Base-by-base conservation (phyloP, 2,113 vertebrate genomes). In the Elaphurus davidianus region DNA sequence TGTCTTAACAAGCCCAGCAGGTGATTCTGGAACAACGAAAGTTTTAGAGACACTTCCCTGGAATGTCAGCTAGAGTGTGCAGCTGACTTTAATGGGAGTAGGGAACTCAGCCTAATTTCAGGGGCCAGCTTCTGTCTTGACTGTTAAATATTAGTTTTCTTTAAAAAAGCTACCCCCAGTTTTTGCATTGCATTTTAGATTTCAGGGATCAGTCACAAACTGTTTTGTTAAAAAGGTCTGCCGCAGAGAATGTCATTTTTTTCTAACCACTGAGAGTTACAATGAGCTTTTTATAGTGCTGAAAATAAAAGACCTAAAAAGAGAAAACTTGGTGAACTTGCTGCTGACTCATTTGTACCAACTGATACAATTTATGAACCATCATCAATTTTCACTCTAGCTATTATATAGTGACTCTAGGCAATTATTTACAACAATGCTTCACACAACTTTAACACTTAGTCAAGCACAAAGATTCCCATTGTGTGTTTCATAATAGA, bases 221-320 rank as follows among this genome's bases (percentile, higher is more conserved):
- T 36, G 5, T 94, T 97, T 78, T 62, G 55, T 94, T 90, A 88
- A 94, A 96, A 96, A 79, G 14, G 36, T 17, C 28, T 94, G 81
- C 52, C 16, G 1, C 54, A 94, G 59, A 86, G 78, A 92, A 89
- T 52, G 87, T 36, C 28, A 52, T 71, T 97, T 87, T 96, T 88
- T 97, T 52, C 57, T 91, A 93, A 97, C 74, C 45, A 74, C 43
- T 28, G 59, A 81, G 45, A 94, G 27, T 86, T 94, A 55, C 71
- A 94, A 87, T 83, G 87, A 87, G 45, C 16, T 71, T 97, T 96
- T 93, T 83, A 96, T 87, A 96, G 67, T 9, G 92, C 97, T 91
- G 43, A 98, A 97, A 95, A 95, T 78, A 96, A 95, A 95, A 97
- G 71, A 74, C 17, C 9, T 91, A 45, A 55, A 88, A 96, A 95